Base-by-base conservation (phyloP, 1,140 invertebrate genomes). In the Panonychus citri region DNA sequence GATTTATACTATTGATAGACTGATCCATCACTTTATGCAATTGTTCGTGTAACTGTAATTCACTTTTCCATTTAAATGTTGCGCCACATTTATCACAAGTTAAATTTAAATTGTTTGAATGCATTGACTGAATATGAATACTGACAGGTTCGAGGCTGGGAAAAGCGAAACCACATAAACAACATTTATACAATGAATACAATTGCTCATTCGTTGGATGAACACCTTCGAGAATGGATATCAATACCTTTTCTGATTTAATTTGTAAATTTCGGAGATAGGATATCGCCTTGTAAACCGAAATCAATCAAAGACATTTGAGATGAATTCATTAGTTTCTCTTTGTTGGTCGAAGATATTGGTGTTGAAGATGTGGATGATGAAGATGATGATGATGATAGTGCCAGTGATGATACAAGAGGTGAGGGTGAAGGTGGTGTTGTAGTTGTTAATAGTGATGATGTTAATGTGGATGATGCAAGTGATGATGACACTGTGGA, bases 181-280 rank as follows among this genome's bases (percentile, higher is more conserved):
- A 68, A 62, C 73, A 74, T 62, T 73, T 71, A 58, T 70, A 74
- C 4, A 73, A 62, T 17, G 68, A 65, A 37, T 66, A 64, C 37
- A 66, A 64, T 53, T 69, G 66, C 7, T 70, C 69, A 1, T 64
- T 68, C 5, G 60, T 58, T 10, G 66, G 59, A 60, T 73, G 67
- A 4, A 70, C 42, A 0, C 70, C 71, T 60, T 73, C 69, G 10
- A 74, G 54, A 39, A 69, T 59, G 2, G 68, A 67, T 1, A 71
- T 64, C 24, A 74, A 40, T 19, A 71, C 62, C 39, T 68, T 68
- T 60, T 73, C 71, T 37, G 65, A 66, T 40, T 62, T 61, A 26
- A 71, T 61, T 49, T 57, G 39, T 43, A 57, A 57, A 17, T 26
- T 34, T 46, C 34, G 28, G 56, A n/a, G 21, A 37, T 50, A 51